Evolutionary conservation across 2,797 vertebrate genomes (phyloP), one percentile per base, ranked within the genome.

Genomic region (Microchirus variegatus): DNA sequence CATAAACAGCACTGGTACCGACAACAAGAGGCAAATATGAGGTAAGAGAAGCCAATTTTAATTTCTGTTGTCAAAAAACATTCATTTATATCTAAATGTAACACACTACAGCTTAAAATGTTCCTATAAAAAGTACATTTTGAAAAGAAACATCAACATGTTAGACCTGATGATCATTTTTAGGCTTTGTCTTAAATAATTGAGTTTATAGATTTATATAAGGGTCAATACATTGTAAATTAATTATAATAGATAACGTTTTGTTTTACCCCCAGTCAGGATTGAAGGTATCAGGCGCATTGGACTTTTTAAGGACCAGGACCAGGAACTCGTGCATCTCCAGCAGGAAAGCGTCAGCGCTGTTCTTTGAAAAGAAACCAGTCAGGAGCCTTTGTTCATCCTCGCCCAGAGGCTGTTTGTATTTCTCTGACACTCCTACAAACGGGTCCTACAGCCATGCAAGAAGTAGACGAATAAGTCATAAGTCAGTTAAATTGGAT

Each of bases 321-420:
- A 93, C 5, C 8, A 99, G 94, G 89, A 98, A 94, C 79, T 99
- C 96, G 0, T 98, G 96, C 75, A 98, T 94, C 85, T 99, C 95
- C 80, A 96, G 82, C 44, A 98, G 87, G 77, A 99, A 96, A 15
- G 63, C 15, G 40, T 97, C 95, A 10, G 95, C 85, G 1, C 89
- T 87, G 9, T 78, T 82, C 68, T 94, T 93, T 1, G 90, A 87
- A 22, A 96, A 93, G 90, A 95, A 99, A 1, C 73, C 43, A 2
- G 76, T 88, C 43, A 99, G 94, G 42, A 91, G 87, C 53, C 75
- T 82, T 11, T 75, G 73, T 0, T 90, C 71, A 1, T 92, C 76
- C 0, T 86, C 81, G 11, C 59, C 73, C 37, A 98, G 90, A n/a
- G 71, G 22, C n/a, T 15, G 3, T 81, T 93, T 95, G 79, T 96